These are phyloP conservation scores for Mus spicilegus DNA, from an alignment of 2,113 vertebrate genomes.

Conservation along the genomic window DNA sequence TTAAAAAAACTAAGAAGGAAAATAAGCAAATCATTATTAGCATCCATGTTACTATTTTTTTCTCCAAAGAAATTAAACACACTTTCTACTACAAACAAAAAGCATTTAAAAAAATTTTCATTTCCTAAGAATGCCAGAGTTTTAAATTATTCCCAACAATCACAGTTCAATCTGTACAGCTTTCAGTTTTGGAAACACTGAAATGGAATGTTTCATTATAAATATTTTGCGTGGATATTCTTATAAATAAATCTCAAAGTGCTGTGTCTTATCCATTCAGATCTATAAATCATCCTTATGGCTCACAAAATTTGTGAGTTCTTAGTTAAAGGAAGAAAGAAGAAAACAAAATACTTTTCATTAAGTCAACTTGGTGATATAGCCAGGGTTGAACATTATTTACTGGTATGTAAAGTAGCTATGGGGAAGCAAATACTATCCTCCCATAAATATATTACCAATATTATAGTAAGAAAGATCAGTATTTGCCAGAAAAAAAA, in stretches of 20 bases:
- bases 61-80: conserved; percentile 18
- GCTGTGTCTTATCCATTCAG: neutral
- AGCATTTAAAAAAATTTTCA: neutral
- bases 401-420: neutral
- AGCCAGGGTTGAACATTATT: neutral
- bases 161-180: neutral
- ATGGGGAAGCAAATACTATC: neutral
- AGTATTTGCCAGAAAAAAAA: neutral
- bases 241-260: conserved; percentile 23
- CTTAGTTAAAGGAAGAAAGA: neutral
- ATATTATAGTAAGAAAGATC: neutral
- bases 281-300: neutral
- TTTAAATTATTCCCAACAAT: neutral
- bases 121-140: conserved; percentile 8
- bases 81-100: neutral
- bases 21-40: neutral
- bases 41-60: neutral
- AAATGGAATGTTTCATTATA: neutral
- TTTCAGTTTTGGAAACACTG: conserved; percentile 6
- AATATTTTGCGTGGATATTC: neutral
- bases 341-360: conserved; percentile 33
- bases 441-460: neutral
- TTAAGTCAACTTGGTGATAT: neutral
- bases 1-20: neutral
- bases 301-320: neutral